Evolutionary conservation across 2,113 vertebrate species (phyloP).

Genomic region (Platycercus adscitus): DNA sequence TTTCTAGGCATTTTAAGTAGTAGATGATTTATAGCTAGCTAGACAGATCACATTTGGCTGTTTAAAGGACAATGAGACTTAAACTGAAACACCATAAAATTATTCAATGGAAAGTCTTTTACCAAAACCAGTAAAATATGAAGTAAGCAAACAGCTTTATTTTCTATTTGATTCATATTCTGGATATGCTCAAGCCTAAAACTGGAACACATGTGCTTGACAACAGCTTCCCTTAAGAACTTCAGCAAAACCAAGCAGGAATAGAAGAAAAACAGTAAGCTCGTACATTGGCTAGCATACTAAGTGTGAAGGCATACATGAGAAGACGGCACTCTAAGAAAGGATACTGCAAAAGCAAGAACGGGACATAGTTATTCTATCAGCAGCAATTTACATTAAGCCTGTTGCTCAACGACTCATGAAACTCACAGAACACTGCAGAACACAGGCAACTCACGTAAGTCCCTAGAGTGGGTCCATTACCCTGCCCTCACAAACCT

Average conservation of each 20-base stretch:
- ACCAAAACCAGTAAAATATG: background rate
- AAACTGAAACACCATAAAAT: background rate
- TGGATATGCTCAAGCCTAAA: background rate
- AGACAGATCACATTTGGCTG: background rate
- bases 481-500: background rate
- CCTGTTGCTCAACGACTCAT: background rate
- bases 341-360: background rate
- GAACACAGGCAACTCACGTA: accelerated
- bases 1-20: background rate
- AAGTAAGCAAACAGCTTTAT: background rate
- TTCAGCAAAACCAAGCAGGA: background rate
- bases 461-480: background rate
- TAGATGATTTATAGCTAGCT: background rate
- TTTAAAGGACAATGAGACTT: background rate
- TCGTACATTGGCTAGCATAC: too few relatives aligned
- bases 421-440: background rate
- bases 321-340: background rate
- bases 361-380: background rate
- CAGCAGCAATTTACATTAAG: background rate
- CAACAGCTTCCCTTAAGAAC: background rate
- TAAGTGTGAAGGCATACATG: background rate
- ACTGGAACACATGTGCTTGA: background rate
- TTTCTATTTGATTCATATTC: background rate
- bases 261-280: background rate
- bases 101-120: background rate